Evolutionary conservation across 2,888 invertebrate species (phyloP), one percentile per base, ranked within the genome.

Genomic region (Syrphus vitripennis): DNA sequence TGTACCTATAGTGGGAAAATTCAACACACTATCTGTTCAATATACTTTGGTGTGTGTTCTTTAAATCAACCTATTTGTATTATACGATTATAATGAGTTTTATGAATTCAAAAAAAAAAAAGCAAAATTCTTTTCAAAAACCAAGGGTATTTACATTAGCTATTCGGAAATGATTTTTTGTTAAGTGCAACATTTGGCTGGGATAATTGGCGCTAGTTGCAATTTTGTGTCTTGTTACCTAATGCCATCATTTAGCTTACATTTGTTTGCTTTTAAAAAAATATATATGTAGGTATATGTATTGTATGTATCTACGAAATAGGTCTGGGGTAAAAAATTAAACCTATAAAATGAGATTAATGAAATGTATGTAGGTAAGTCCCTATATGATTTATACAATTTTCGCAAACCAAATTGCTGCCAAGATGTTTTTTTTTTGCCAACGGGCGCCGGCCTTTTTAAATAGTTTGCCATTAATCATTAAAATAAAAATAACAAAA

Each of bases 181-280:
- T 48, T 65, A 55, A 70, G 34, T 74, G 77, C 69, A 86, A 86
- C 29, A 81, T 86, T 82, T 86, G 86, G 81, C 81, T 72, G 77
- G 81, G 86, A 26, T 74, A 86, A 70, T 82, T 86, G 76, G 82
- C 86, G 72, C 81, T 82, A 48, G 42, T 50, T 24, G 70, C 34
- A 57, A 74, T 74, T 31, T 50, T 57, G 71, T 84, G 80, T 69
- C 69, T 80, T 76, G 76, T 71, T 71, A 76, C 50, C 24, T 14
- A 50, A 50, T 55, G 12, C 0, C 55, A 50, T 70, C 55, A 50
- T 70, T 63, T 4, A 16, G 19, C 67, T 42, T 57, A 57, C 24
- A 59, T 19, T 40, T 40, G 16, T 59, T 16, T 16, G 31, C 10
- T 21, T 59, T 79, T 14, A 21, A 12, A 9, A 10, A 57, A 14